A percentile compares a stretch with the other conserved stretches of the same genome.
Conservation (phyloP, 2,888 invertebrate species). For the Drosophila setosimentum region DNA sequence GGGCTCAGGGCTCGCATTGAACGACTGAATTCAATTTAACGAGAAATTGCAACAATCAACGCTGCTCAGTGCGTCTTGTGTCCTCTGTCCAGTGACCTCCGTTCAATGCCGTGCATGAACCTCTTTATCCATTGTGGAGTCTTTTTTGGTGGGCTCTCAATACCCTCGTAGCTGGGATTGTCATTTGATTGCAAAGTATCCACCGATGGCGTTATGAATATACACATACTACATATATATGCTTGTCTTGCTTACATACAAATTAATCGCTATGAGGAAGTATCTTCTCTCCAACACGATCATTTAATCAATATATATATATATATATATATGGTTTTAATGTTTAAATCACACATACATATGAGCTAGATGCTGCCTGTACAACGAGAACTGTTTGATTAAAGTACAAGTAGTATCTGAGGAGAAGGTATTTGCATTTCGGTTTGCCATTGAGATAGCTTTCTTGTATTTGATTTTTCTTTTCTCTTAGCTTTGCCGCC, state of each 20-base stretch:
- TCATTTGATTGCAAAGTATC: not conserved
- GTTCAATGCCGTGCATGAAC: not conserved
- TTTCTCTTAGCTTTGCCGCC: slow-evolving; percentile 23
- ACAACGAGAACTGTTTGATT: not conserved
- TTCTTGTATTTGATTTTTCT: slow-evolving; percentile 5
- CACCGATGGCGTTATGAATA: not conserved
- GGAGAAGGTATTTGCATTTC: slow-evolving; percentile 24
- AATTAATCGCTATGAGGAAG: not conserved
- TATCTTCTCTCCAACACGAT: not conserved
- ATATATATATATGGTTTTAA: not conserved
- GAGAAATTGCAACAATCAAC: slow-evolving; percentile 80
- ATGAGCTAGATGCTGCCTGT: not conserved
- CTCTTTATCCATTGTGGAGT: slow-evolving; percentile 24
- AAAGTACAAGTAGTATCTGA: no score
- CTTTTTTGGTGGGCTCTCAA: not conserved
- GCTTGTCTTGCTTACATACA: not conserved
- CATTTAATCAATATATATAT: not conserved
- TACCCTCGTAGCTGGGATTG: slow-evolving; percentile 10
- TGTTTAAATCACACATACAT: not conserved
- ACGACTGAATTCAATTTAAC: slow-evolving; percentile 78
- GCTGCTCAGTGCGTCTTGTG: slow-evolving; percentile 49
- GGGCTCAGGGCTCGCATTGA: slow-evolving; percentile 51
- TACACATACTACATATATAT: not conserved
- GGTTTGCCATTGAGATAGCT: not conserved
- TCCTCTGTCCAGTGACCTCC: slow-evolving; percentile 5